Base-by-base conservation (phyloP, 2,888 invertebrate species). In the Himalopsyche tibetana region DNA sequence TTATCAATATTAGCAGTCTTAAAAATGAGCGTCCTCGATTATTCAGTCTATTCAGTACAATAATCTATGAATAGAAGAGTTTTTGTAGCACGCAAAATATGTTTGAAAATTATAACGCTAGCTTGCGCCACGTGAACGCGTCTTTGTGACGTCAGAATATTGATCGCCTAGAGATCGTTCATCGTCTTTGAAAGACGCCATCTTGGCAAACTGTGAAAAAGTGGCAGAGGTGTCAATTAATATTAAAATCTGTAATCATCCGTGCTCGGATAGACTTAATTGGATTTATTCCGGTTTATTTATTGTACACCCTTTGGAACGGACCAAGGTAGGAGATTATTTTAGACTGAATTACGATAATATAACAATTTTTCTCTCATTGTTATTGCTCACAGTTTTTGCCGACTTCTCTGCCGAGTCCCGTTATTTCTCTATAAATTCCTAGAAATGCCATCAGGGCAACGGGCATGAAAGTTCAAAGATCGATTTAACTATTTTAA, bases 101-200 rank as follows among this genome's bases (percentile, higher is more conserved):
- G 82, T 74, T 84, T 82, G 36, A 42, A 83, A 56, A 81, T 86
- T 86, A 82, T 82, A 86, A 84, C 80, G 63, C 84, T 80, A 84
- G 82, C 56, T 69, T 84, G 82, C 87, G 83, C 83, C 87, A 83
- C 86, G 87, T 88, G 87, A 86, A 85, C 85, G 92, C 92, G 91
- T 92, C 93, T 92, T 92, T 93, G 93, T 93, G 93, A 93, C 93
- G 93, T 93, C 93, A 93, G 86, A 83, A 85, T 87, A 87, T 87
- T 87, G 87, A 87, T 87, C 85, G 79, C 28, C 63, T 81, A 81
- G 51, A 83, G 82, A 85, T 83, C 85, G 82, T 42, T 82, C 81
- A 85, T 84, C 85, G 87, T 84, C 87, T 85, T 83, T 56, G 55
- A 85, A 56, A 83, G 87, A 85, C 87, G 87, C 87, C 87, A 87